Conservation (phyloP, 2,888 invertebrate genomes). For the Patella depressa region DNA sequence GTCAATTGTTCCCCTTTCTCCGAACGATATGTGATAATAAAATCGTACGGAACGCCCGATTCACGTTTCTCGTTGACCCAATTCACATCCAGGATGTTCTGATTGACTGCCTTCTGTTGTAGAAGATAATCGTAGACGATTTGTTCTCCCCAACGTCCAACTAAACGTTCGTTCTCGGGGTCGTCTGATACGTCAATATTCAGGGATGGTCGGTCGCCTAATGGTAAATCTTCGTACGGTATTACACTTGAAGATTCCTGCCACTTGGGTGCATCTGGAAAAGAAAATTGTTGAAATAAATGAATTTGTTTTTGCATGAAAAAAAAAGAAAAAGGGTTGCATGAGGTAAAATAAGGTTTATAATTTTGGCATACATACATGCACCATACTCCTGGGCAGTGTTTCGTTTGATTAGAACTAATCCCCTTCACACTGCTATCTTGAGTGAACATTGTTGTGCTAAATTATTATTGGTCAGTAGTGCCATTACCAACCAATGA, state of each 20-base stretch:
- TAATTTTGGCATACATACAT: too few relatives aligned
- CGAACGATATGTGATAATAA: slow-evolving; percentile 50
- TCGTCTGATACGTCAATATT: slow-evolving; percentile 30
- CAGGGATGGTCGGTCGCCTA: slow-evolving; percentile 38
- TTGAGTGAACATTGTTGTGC: too few relatives aligned
- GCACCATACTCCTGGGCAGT: too few relatives aligned
- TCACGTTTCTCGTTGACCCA: slow-evolving; percentile 60
- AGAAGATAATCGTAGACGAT: slow-evolving; percentile 61
- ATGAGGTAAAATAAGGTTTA: too few relatives aligned
- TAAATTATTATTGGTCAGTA: too few relatives aligned
- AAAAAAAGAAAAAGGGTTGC: too few relatives aligned
- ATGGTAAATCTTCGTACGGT: slow-evolving; percentile 54
- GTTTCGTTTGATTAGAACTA: too few relatives aligned
- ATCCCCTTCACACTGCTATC: too few relatives aligned
- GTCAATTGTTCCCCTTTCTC: slow-evolving; percentile 29
- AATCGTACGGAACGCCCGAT: slow-evolving; percentile 62
- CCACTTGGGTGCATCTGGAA: slow-evolving; percentile 60
- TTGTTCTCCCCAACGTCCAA: slow-evolving; percentile 65
- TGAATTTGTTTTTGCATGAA: too few relatives aligned
- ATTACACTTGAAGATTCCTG: slow-evolving; percentile 50
- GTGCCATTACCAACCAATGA: too few relatives aligned
- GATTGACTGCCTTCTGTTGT: slow-evolving; percentile 42
- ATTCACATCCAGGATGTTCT: slow-evolving; percentile 44
- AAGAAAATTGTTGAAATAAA: neutral
- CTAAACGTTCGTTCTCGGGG: slow-evolving; percentile 31